Base-by-base conservation (phyloP, 2,113 vertebrate genomes). In the Nibea coibor region DNA sequence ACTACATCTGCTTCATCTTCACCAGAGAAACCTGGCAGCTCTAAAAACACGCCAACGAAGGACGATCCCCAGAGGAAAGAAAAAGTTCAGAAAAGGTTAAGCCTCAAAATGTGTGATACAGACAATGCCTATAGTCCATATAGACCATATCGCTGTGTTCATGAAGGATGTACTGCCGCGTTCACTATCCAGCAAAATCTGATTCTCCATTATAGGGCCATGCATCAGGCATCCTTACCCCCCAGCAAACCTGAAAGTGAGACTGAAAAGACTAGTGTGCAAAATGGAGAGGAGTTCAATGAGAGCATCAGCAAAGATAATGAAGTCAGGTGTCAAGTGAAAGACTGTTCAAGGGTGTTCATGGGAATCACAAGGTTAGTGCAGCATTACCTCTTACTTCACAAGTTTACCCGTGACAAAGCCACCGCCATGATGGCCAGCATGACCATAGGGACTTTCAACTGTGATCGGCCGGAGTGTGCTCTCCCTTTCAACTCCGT, bases 171-270 rank as follows among this genome's bases (percentile, higher is more conserved):
- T 90, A 96, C 96, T 39, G 98, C 98, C 0, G 98, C 97, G 11
- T 99, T 99, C 83, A 98, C 98, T 0, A 98, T 99, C 92, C 97
- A 99, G 7, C 98, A 99, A 42, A 99, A 99, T 90, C 86, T 99
- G 61, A 98, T 99, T 88, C 97, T 99, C 54, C 98, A 99, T 92
- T 99, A 99, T 85, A 97, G 97, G 75, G 97, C 97, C 86, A 97
- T 99, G 89, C 98, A 99, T 93, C 98, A 98, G 86, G 96, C 97
- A 2, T 95, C 96, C 74, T 92, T 97, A 31, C 94, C 97, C n/a
- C 88, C 91, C 8, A 95, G 93, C 88, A 93, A 96, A 86, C 76
- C 81, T 0, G 96, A 97, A 75, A 50, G 90, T n/a, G 95, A 97
- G 73, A 88, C 95, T 14, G 97, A 97, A 59, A 72, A 0, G 72